Evolutionary conservation across 2,888 invertebrate genomes (phyloP), one percentile per base, ranked within the genome.

Genomic region (Drosophila anomalata): DNA sequence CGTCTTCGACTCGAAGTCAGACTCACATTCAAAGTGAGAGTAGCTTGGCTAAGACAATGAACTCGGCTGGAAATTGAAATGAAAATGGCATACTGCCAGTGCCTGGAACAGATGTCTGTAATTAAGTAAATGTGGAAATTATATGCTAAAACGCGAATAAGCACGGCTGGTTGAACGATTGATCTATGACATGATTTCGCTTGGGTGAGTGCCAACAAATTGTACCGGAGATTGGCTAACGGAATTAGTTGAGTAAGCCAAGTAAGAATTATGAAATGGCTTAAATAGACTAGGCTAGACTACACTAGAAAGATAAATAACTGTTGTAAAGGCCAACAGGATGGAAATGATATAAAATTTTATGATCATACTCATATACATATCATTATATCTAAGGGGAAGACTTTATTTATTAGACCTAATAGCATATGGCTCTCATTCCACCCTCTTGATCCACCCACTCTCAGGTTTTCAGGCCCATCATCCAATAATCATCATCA

Each of bases 51-150:
- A 77, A 87, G 82, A 83, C 82, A 83, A 82, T 83, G 82, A 83
- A 83, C 82, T 85, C 75, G 58, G 66, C 67, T 61, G 56, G 52
- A 54, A 62, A 80, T 66, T 55, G 75, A 80, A 87, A 83, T 80
- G 77, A 60, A 86, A 80, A 77, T 80, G 69, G 72, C 60, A 74
- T 50, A 55, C 29, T 62, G 63, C 55, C 55, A 56, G 63, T 53
- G 52, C 41, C 41, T 33, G 48, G 36, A 44, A 54, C 63, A 76
- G 66, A 75, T 77, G 66, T 50, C 78, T 76, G 57, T 87, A 71
- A 87, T 81, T 81, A 87, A 59, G 39, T 57, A 80, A 78, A 81
- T 87, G 71, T 75, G 66, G 55, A 76, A 83, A 77, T 78, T 85
- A 72, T 60, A 61, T 36, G 57, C 52, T 54, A 65, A 62, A 66